phyloP scores from a whole-genome alignment of 2,113 vertebrate species.

The Meles meles region DNA sequence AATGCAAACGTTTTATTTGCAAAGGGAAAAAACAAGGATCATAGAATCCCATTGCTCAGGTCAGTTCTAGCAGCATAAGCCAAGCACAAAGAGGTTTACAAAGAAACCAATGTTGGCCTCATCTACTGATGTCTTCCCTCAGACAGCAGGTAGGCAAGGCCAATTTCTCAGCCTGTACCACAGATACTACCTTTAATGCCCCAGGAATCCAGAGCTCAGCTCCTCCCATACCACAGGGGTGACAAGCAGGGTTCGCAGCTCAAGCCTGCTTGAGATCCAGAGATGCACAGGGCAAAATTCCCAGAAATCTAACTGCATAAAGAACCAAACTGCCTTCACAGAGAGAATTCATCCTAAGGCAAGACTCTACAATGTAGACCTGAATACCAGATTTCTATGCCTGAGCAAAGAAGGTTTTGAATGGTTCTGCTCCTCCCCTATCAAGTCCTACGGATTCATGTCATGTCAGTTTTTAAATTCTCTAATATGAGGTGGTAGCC shows the following conservation, averaged over 20 bases:
- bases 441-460: background rate
- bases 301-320: constrained; percentile 10
- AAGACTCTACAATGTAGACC: background rate
- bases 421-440: background rate
- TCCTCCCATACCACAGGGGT: background rate
- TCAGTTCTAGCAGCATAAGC: background rate
- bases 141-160: background rate
- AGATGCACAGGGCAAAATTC: background rate
- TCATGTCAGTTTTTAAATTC: background rate
- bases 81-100: background rate
- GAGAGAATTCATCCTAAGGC: background rate
- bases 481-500: background rate
- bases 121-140: background rate
- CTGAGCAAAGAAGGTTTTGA: background rate
- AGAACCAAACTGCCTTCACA: background rate
- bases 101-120: background rate
- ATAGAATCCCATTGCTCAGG: background rate
- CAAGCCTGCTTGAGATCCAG: background rate
- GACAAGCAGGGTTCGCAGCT: background rate
- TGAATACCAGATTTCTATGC: background rate
- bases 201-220: background rate
- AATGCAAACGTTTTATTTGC: constrained; percentile 74
- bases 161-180: background rate
- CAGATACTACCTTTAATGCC: background rate
- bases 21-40: constrained; percentile 3